Evolutionary conservation across 2,888 invertebrate genomes (phyloP), one percentile per base, ranked within the genome.

Genomic region (Sphaerophoria rueppellii): DNA sequence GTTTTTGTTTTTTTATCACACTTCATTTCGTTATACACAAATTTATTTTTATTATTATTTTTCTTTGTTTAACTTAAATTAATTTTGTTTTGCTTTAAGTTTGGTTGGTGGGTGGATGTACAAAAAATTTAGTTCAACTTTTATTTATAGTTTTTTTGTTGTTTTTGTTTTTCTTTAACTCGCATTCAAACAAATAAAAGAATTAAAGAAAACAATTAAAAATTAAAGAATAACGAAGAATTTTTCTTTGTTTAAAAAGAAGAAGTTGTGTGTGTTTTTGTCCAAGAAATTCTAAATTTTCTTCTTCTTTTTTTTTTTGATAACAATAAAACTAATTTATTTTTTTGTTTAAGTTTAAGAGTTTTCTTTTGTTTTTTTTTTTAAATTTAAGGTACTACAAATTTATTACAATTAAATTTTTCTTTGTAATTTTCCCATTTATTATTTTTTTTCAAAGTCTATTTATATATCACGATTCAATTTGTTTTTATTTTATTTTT

Each of bases 381-480:
- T 70, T 79, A 60, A 52, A 57, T 65, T 67, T 67, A 67, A 83
- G 80, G 83, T 83, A 83, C 83, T 83, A 83, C 83, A 80, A 83
- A 83, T 82, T 50, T 65, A 82, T 86, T 82, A 74, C 60, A 78
- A 70, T 81, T 74, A 81, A 58, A 43, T 55, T 54, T 72, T 63
- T 54, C 12, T 70, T 71, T 71, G 52, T 60, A 72, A 52, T 57
- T 69, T 67, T 61, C 73, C 75, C 80, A 55, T 83, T 81, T 32
- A 77, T 54, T 75, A 83, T 60, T 75, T 63, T 63, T 40, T 78
- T 81, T 81, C 81, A 77, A 86, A 86, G 86, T 86, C 86, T 86
- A 86, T 86, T 86, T 78, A 86, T 86, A 86, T 86, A 86, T 87
- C 82, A 86, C 82, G 86, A 86, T 87, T 86, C 81, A 87, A 86